Evolutionary conservation across 2,888 invertebrate species (phyloP), one percentile per base, ranked within the genome.

Genomic region (Mesopsocus fuscifrons): DNA sequence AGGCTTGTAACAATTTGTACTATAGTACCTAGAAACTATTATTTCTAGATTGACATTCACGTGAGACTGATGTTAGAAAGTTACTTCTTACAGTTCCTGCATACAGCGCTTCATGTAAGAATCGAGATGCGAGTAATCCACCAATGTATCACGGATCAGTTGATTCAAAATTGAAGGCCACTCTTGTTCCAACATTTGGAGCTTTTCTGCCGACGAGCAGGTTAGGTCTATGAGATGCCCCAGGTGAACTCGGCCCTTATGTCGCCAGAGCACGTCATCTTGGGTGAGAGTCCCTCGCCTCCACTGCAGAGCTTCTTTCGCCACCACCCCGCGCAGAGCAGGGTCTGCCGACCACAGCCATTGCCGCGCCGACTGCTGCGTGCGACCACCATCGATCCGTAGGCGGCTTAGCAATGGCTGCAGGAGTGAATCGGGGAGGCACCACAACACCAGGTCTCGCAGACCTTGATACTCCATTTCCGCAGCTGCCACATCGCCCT

Each of bases 221-320:
- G 82, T 79, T 50, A 78, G 68, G 49, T 78, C 75, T 41, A 87
- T 69, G 47, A 83, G 69, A 47, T 69, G 63, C 3, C 75, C 68
- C 44, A 85, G 64, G 55, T 82, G 74, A 44, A 72, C 66, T 51
- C 76, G 73, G 2, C 83, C 84, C 46, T 76, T 77, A 52, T 81
- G 78, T 43, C 84, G 68, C 67, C 77, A 71, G 48, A 69, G 68
- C 54, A 73, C 64, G 53, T 81, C 80, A 52, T 80, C 80, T 74
- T 80, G 54, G n/a, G 62, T 61, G 32, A 63, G 55, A 45, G 67
- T 65, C 17, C 73, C 72, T 55, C 74, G 71, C 52, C 76, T 72
- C 71, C 81, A 85, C 51, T 85, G 84, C 34, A 87, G 59, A 2
- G 85, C 84, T 62, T 87, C 85, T 59, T 85, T 87, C 42, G 82